Evolutionary conservation across 1,140 invertebrate species (phyloP), one percentile per base, ranked within the genome.

Genomic region (Ptiloglossa arizonensis): DNA sequence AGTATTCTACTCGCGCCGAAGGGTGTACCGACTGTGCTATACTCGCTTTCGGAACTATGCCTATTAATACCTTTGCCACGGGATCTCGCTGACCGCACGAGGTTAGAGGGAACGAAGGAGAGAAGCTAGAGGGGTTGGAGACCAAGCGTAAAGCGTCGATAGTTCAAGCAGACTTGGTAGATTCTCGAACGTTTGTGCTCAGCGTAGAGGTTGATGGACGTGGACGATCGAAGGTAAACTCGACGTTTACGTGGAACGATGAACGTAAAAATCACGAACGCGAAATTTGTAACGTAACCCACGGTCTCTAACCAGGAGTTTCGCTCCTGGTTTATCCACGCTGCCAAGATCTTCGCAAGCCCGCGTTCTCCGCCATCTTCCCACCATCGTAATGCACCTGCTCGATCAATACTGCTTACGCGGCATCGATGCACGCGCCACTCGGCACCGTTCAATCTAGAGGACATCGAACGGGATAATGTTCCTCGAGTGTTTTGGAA

Each of bases 351-450:
- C 79, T 81, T 82, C 63, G 78, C 81, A 80, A 75, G 79, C 81
- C 80, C 78, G 59, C 80, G 70, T 54, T 75, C 85, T 76, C 79
- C 75, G 67, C 79, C 81, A 56, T 82, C 78, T 77, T 71, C 80
- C 75, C 82, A 81, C 68, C 72, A 4, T 80, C 80, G 82, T 85
- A 89, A 88, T 86, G 77, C 80, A 87, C 82, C 79, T 69, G 80
- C 63, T 85, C 85, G 88, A 90, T 90, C 89, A 88, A 90, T 90
- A 90, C 79, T 87, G 80, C 81, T 83, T 84, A 82, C 84, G 74
- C 73, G 62, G 81, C 79, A 83, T 82, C 82, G 82, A 87, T 83
- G 83, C 85, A 85, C 81, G 77, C 82, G 81, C 71, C 70, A 62
- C 67, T 80, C 81, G 78, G 62, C 79, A 81, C 72, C 73, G 71